Evolutionary conservation across 2,888 invertebrate genomes (phyloP).

Genomic region (Drosophila prolongata): DNA sequence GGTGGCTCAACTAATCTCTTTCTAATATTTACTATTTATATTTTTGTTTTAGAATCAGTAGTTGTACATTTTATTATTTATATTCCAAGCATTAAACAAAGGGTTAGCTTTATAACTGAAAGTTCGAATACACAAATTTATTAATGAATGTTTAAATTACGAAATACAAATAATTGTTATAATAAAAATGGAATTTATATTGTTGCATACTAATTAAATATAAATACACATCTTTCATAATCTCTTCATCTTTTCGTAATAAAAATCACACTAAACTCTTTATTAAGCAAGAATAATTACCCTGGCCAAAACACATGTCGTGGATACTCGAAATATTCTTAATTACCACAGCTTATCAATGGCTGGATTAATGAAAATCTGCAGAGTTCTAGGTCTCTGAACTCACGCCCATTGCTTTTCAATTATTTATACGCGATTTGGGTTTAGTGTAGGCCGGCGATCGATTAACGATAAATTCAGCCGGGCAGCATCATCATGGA

Average conservation of each 20-base stretch:
- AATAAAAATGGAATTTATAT: no score
- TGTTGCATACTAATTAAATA: no score
- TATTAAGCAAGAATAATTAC: neutral
- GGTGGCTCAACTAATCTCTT: neutral
- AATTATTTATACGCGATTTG: slow-evolving; percentile 47
- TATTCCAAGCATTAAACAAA: no score
- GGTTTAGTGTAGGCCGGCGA: slow-evolving; percentile 66
- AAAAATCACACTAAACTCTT: no score
- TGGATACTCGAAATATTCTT: neutral
- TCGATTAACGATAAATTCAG: slow-evolving; percentile 73
- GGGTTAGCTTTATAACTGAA: no score
- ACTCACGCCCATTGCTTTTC: slow-evolving; percentile 40
- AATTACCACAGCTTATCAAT: slow-evolving; percentile 11
- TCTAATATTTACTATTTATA: neutral
- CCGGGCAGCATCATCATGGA: slow-evolving; percentile 44
- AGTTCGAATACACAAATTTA: no score
- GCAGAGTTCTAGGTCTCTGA: neutral
- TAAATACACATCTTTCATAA: no score
- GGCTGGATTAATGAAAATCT: neutral
- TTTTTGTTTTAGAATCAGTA: neutral
- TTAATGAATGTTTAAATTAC: no score
- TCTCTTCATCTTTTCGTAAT: no score
- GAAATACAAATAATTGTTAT: no score
- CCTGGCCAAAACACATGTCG: neutral
- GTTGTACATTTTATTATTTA: no score